These are phyloP conservation scores for Agrochola macilenta DNA, from an alignment of 2,888 invertebrate species.

Conservation along the genomic window DNA sequence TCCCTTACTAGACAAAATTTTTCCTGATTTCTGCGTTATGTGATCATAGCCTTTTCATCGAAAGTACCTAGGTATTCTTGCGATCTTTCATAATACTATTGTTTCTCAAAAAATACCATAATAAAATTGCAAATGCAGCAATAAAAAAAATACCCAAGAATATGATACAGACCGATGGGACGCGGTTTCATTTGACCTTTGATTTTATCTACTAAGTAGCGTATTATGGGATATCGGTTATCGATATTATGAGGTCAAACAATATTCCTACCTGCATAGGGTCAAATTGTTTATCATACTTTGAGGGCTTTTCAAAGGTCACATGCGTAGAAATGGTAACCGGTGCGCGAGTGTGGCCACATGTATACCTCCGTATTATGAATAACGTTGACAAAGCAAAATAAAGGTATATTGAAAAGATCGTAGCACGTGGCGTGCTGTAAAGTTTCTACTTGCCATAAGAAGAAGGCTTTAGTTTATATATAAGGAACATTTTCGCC, in stretches of 20 bases:
- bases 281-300: slow-evolving; percentile 20
- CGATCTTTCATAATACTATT: not conserved
- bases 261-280: not conserved
- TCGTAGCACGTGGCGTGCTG: not conserved
- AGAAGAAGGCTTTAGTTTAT: not conserved
- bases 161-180: not conserved
- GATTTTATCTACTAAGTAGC: not conserved
- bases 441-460: not conserved
- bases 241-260: slow-evolving; percentile 39
- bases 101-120: not conserved
- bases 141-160: not conserved
- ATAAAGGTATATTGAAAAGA: no score
- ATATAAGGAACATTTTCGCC: not conserved
- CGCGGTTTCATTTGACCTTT: slow-evolving; percentile 3
- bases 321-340: not conserved
- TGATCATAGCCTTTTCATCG: not conserved
- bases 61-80: not conserved
- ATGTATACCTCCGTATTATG: not conserved
- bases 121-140: not conserved
- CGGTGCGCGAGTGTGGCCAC: not conserved
- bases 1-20: no score
- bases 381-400: slow-evolving; percentile 9
- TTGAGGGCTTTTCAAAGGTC: slow-evolving; percentile 19
- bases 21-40: no score
- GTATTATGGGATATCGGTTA: slow-evolving; percentile 40